phyloP scores from a whole-genome alignment of 2,113 vertebrate genomes.

The Porphyrio hochstetteri region DNA sequence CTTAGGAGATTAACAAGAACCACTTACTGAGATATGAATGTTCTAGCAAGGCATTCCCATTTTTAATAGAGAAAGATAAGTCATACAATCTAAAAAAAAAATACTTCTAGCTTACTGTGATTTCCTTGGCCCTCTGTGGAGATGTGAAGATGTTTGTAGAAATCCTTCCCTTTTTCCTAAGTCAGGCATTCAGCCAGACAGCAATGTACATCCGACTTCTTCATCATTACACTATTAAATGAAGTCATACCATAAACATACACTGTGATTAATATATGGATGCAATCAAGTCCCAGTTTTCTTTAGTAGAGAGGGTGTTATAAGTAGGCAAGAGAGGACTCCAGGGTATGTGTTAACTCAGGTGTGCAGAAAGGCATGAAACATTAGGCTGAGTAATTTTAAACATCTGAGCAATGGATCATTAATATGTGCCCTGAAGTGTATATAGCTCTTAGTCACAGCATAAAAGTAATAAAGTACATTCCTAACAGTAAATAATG shows the following conservation, averaged over 20 bases:
- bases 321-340: constrained; percentile 18
- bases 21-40: background rate
- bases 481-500: background rate
- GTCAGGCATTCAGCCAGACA: constrained; percentile 15
- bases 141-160: constrained; percentile 13
- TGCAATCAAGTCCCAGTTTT: constrained; percentile 31
- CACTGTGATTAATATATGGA: constrained; percentile 40
- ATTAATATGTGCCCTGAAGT: background rate
- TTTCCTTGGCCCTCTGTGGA: constrained; percentile 23
- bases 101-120: background rate
- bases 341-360: constrained; percentile 20
- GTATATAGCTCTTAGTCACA: background rate
- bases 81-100: background rate
- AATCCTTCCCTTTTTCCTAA: background rate
- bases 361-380: constrained; percentile 40
- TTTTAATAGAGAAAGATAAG: background rate
- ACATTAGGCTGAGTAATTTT: constrained; percentile 35
- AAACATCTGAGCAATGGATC: background rate
- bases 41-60: background rate
- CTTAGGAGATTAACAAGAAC: background rate
- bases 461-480: background rate
- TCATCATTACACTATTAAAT: background rate
- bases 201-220: constrained; percentile 13
- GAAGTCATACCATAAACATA: constrained; percentile 42
- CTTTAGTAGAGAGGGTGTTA: background rate